These are phyloP conservation scores for Elysia crispata DNA, from an alignment of 2,888 invertebrate genomes.

Conservation along the genomic window DNA sequence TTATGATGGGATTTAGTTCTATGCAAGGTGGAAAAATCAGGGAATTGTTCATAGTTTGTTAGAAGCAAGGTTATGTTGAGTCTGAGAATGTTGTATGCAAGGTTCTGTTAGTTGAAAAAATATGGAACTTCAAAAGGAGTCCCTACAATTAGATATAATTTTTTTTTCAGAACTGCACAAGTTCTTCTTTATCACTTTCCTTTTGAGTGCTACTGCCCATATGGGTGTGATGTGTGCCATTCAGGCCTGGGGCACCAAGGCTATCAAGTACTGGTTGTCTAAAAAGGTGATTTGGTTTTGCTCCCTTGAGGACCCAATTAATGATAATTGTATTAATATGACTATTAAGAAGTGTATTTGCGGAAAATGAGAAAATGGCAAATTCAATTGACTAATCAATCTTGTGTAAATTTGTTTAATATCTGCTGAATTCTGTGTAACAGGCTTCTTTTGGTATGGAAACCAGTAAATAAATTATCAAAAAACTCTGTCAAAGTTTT, in stretches of 20 bases:
- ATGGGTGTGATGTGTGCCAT: constrained; percentile 34
- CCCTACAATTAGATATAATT: not conserved
- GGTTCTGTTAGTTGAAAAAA: no score
- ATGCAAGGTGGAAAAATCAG: no score
- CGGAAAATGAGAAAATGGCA: not conserved
- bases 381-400: not conserved
- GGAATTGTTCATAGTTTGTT: no score
- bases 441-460: no score
- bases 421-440: not conserved
- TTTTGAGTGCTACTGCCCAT: constrained; percentile 31
- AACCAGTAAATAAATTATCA: no score
- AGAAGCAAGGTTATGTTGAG: no score
- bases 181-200: constrained; percentile 33
- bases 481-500: no score
- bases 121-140: no score
- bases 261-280: constrained; percentile 12
- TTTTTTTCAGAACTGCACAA: constrained; percentile 38
- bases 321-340: constrained; percentile 2
- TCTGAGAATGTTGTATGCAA: no score
- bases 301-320: no score
- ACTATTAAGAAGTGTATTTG: not conserved
- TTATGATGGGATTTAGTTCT: no score
- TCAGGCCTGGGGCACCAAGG: constrained; percentile 5
- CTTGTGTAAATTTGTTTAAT: not conserved
- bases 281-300: constrained; percentile 20